These are phyloP conservation scores for Dipodomys spectabilis DNA, from an alignment of 2,113 vertebrate species.

Conservation along the genomic window DNA sequence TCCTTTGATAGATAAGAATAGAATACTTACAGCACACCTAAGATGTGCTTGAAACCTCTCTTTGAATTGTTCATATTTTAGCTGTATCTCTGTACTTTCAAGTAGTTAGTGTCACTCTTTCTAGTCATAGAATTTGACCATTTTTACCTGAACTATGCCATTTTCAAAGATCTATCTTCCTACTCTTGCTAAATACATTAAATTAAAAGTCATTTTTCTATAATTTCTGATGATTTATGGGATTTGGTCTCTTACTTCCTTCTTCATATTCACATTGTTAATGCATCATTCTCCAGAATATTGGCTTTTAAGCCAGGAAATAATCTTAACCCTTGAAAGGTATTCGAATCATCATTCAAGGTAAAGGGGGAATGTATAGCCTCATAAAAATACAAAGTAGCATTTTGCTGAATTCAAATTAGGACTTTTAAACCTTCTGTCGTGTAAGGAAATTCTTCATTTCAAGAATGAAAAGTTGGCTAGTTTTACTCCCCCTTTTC, in stretches of 20 bases:
- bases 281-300: slow-evolving; percentile 42
- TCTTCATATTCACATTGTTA: slow-evolving; percentile 50
- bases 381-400: background rate
- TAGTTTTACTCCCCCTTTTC: background rate
- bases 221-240: slow-evolving; percentile 51
- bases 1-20: slow-evolving; percentile 54
- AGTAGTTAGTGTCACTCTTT: slow-evolving; percentile 36
- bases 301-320: slow-evolving; percentile 37
- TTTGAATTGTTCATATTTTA: slow-evolving; percentile 56
- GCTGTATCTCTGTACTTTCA: slow-evolving; percentile 51
- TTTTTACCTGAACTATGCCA: slow-evolving; percentile 58
- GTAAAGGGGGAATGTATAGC: background rate
- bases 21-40: background rate
- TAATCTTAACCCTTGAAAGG: slow-evolving; percentile 45
- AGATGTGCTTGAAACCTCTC: slow-evolving; percentile 59
- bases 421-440: background rate
- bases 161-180: slow-evolving; percentile 64
- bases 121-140: slow-evolving; percentile 61
- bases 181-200: slow-evolving; percentile 56
- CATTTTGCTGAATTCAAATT: background rate
- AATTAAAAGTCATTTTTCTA: slow-evolving; percentile 58
- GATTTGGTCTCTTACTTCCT: slow-evolving; percentile 33
- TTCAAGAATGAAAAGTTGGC: slow-evolving; percentile 15
- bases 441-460: slow-evolving; percentile 20
- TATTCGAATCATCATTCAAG: slow-evolving; percentile 48